Base-by-base conservation (phyloP, 2,888 invertebrate species). In the Amphipyra tragopoginis region DNA sequence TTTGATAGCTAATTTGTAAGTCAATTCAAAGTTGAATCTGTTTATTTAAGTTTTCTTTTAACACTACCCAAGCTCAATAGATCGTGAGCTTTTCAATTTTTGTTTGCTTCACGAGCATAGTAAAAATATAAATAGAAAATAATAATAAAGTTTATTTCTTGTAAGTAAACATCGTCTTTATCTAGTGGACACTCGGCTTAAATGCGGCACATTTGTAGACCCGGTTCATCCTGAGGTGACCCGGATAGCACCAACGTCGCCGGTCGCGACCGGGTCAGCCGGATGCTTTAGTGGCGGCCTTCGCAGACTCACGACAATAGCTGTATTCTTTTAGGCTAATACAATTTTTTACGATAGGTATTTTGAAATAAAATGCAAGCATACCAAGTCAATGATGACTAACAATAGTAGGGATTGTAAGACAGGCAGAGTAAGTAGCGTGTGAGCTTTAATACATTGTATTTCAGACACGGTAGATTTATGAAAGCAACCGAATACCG, bases 201-300 rank as follows among this genome's bases (percentile, higher is more conserved):
- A 78, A 64, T 78, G 72, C 72, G 65, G 72, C 65, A 65, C 60
- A 51, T 57, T 66, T 39, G 59, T 69, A 63, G 51, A 53, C 49
- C 57, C 65, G 75, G 74, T 64, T 78, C 72, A 72, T 79, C 77
- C 75, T 72, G 81, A 75, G 86, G 87, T 93, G 94, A 93, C 94
- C 94, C 91, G 93, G 93, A 94, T 93, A 89, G 93, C 94, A 79
- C 94, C 87, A 91, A 91, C 91, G 86, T 93, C 93, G 87, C 92
- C 85, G 89, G 85, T 85, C 90, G 88, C 89, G 93, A 92, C 94
- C 93, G 90, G 93, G 94, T 93, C 92, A 93, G 81, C 86, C 80
- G 85, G 87, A 86, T 87, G 83, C 87, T 83, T 84, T 75, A 64
- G 69, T 70, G 61, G 66, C 85, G 89, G 84, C 91, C 91, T 93